Evolutionary conservation across 2,888 invertebrate species (phyloP), one percentile per base, ranked within the genome.

Genomic region (Drosophila koepferae): DNA sequence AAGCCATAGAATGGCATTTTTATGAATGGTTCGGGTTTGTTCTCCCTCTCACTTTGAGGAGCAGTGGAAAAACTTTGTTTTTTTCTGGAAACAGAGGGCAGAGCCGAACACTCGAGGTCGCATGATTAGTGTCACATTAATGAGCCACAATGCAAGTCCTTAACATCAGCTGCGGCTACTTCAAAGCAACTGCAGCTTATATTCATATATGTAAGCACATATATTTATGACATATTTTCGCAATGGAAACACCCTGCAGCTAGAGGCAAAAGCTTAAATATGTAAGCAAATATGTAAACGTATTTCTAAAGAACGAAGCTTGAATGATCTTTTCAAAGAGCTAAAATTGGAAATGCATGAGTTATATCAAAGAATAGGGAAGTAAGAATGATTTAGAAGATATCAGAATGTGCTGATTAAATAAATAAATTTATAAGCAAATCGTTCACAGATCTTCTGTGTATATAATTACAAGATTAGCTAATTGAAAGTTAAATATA

Each of bases 1-100:
- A 88, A 82, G 90, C 80, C 77, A 72, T 75, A 75, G 84, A 84
- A 73, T 89, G 89, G 80, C 85, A 84, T 87, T 84, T 89, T 89
- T 80, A 88, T 85, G 85, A 90, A 85, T 85, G 90, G 89, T 20
- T 72, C 60, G 67, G 55, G 69, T 70, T 48, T 41, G 56, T 72
- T 70, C 55, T 36, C 23, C 68, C 56, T 65, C 34, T 18, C 23
- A 67, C 61, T 53, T 40, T 59, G 67, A 63, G 59, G 64, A 67
- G 56, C 76, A 61, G 60, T 38, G 53, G 65, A 46, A 62, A 80
- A 86, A 65, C 71, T 72, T 72, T 49, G 12, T 16, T 41, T 16
- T 61, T 72, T 73, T 4, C 4, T 69, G 65, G 58, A 72, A 76
- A 14, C 73, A 46, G 72, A 46, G 72, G 49, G 80, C 66, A 79